Conservation (phyloP, 1,140 invertebrate genomes). For the Pogonus chalceus region DNA sequence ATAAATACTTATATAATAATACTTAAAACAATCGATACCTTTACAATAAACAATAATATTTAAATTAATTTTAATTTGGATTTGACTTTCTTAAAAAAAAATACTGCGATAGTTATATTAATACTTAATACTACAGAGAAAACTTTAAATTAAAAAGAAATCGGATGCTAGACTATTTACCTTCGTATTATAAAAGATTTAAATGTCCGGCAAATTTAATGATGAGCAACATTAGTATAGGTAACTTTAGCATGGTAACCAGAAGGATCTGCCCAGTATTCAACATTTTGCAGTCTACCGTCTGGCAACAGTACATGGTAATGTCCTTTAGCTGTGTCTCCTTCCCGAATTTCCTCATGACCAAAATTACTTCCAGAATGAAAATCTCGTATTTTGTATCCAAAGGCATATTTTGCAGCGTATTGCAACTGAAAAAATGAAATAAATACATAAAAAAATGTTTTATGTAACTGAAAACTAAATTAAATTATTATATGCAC, state of each 20-base stretch:
- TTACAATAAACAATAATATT: not conserved
- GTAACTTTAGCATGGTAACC: conserved; percentile 69
- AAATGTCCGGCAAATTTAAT: too few species aligned
- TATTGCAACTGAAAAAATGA: conserved; percentile 48
- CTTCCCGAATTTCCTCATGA: conserved; percentile 54
- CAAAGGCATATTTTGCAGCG: conserved; percentile 62
- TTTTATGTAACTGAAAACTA: too few species aligned
- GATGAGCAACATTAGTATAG: conserved; percentile 38
- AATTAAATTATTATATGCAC: too few species aligned
- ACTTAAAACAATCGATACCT: not conserved
- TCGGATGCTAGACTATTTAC: too few species aligned
- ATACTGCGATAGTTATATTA: not conserved
- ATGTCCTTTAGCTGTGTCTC: conserved; percentile 53
- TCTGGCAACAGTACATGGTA: conserved; percentile 72
- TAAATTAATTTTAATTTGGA: too few species aligned
- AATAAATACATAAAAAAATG: too few species aligned
- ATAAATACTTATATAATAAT: not conserved
- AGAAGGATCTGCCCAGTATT: conserved; percentile 61
- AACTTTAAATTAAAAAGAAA: not conserved
- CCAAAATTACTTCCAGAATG: conserved; percentile 61
- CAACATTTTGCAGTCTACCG: conserved; percentile 63
- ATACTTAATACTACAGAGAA: not conserved
- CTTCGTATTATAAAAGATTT: too few species aligned
- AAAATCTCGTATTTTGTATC: conserved; percentile 59
- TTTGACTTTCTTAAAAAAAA: too few species aligned